Base-by-base conservation (phyloP, 2,797 vertebrate genomes). In the Taenioides sp. region DNA sequence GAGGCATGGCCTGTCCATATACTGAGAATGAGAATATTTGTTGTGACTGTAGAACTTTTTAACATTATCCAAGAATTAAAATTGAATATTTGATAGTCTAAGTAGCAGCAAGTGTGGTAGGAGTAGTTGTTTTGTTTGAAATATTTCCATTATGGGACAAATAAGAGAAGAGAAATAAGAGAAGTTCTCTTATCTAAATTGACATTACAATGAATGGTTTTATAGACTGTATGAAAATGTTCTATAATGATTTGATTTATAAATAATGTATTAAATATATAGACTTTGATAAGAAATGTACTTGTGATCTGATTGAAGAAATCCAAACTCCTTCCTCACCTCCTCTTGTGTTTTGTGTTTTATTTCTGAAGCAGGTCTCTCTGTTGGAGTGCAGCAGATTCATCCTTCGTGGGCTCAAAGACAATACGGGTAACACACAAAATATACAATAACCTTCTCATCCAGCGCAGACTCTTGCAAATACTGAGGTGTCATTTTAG, bases 391-490 rank as follows among this genome's bases (percentile, higher is more conserved):
- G 70, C 97, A 97, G 90, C 97, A 97, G 89, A 88, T 98, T 80
- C 96, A 96, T 79, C 96, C 97, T 67, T 89, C 95, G 52, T 94
- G 97, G 88, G 93, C 97, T 91, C 97, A 98, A 92, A 94, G 97
- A 87, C 95, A 97, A 47, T 97, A 96, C 37, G 97, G 97, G 97
- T 98, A 93, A 97, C 96, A 88, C 83, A 91, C 94, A 85, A 70
- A 76, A 73, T 63, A 79, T 85, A 81, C 79, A 78, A 83, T 86
- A 47, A 68, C 74, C 67, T 49, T 57, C 80, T 78, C 76, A 22
- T 70, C 22, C 16, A 28, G 25, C 7, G 6, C 55, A 5, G 22
- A 58, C 4, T 23, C 22, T 47, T 58, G 23, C 23, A 23, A 25
- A 25, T 58, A 58, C 55, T 12, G 12, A 25, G 55, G 27, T 60